These are phyloP conservation scores for Aporophyla lueneburgensis DNA, from an alignment of 2,888 invertebrate genomes.

Conservation along the genomic window DNA sequence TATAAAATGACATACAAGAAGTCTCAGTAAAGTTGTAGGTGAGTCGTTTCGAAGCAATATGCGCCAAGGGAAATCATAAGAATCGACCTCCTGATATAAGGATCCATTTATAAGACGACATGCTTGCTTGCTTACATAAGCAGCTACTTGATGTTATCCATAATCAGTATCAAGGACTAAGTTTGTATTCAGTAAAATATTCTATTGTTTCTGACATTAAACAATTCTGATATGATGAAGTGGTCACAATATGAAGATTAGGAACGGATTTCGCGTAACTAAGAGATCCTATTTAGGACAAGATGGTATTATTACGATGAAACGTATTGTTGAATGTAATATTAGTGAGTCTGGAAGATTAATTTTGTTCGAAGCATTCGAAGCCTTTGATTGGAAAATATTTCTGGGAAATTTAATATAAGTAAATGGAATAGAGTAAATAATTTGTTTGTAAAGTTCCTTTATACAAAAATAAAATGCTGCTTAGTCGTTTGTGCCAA, in stretches of 20 bases:
- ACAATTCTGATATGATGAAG: slow-evolving; percentile 57
- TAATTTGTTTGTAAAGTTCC: not conserved
- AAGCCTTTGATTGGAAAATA: slow-evolving; percentile 10
- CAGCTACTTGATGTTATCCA: slow-evolving; percentile 50
- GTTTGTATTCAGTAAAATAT: slow-evolving; percentile 52
- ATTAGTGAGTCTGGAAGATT: slow-evolving; percentile 24
- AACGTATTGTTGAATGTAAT: slow-evolving; percentile 41
- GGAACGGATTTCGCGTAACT: slow-evolving; percentile 46
- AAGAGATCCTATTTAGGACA: slow-evolving; percentile 47
- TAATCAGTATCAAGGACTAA: slow-evolving; percentile 36
- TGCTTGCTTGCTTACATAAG: slow-evolving; percentile 60
- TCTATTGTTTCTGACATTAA: slow-evolving; percentile 60
- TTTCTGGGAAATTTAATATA: not conserved
- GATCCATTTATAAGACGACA: slow-evolving; percentile 52
- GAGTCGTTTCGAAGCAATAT: slow-evolving; percentile 65
- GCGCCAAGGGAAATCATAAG: slow-evolving; percentile 72
- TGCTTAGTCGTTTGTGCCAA: slow-evolving; percentile 25
- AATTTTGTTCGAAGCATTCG: slow-evolving; percentile 18
- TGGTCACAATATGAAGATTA: slow-evolving; percentile 62
- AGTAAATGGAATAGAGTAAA: not conserved
- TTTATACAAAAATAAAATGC: slow-evolving; percentile 3
- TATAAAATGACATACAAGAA: slow-evolving; percentile 61
- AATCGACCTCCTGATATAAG: slow-evolving; percentile 60
- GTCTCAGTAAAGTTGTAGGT: slow-evolving; percentile 52
- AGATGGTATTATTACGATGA: slow-evolving; percentile 44